phyloP scores from a whole-genome alignment of 2,888 invertebrate genomes.

The Pyrochroa serraticornis region DNA sequence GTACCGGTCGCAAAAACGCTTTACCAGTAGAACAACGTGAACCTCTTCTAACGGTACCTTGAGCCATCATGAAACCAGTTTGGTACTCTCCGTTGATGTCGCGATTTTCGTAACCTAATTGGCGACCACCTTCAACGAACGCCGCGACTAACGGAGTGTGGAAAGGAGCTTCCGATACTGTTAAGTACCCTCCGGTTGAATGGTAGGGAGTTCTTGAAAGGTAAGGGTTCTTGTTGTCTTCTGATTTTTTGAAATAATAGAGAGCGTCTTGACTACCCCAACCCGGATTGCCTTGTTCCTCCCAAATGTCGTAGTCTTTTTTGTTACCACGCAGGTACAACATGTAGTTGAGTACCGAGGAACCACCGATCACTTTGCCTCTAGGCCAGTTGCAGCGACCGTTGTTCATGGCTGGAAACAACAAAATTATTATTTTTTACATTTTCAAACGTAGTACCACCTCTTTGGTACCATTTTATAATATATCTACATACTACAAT shows the following conservation, averaged over 20 bases:
- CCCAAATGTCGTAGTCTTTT: conserved; percentile 91
- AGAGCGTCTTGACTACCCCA: conserved; percentile 85
- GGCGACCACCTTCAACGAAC: conserved; percentile 78
- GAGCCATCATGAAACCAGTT: conserved; percentile 88
- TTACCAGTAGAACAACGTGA: conserved; percentile 88
- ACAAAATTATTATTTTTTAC: not conserved
- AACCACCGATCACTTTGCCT: conserved; percentile 90
- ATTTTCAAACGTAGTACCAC: no score
- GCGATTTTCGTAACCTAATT: conserved; percentile 77
- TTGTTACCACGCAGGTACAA: conserved; percentile 87
- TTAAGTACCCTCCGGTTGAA: conserved; percentile 79
- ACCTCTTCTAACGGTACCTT: conserved; percentile 78
- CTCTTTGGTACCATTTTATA: no score
- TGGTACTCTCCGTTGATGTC: conserved; percentile 88
- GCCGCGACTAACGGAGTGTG: conserved; percentile 80
- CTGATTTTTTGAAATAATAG: conserved; percentile 88
- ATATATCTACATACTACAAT: no score
- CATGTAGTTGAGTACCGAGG: conserved; percentile 91
- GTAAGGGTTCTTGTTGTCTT: conserved; percentile 88
- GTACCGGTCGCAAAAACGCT: conserved; percentile 82
- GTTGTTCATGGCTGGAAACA: conserved; percentile 76
- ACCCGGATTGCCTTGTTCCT: conserved; percentile 81
- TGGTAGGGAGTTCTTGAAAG: conserved; percentile 80
- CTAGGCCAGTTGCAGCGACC: conserved; percentile 90
- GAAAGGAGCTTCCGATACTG: conserved; percentile 85